These are phyloP conservation scores for Doris montereyensis DNA, from an alignment of 2,888 invertebrate species.

Conservation along the genomic window DNA sequence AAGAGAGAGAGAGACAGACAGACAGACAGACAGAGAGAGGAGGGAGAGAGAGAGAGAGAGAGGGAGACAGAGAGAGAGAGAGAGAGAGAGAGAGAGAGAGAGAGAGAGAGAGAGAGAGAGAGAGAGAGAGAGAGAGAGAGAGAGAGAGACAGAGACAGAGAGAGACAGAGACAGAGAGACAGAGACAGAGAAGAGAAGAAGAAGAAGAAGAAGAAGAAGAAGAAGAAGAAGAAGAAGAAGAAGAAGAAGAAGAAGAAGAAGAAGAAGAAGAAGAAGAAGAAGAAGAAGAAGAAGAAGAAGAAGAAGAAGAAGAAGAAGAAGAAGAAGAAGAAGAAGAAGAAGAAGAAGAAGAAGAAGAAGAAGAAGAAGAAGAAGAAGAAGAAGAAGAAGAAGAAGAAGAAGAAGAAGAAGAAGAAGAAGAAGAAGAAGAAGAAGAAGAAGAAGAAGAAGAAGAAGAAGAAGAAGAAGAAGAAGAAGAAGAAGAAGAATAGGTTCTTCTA, in stretches of 20 bases:
- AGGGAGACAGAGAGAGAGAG: slow-evolving; percentile 6
- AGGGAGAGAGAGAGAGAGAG: not conserved
- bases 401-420: not conserved
- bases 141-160: not conserved
- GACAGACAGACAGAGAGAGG: not conserved
- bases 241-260: not conserved
- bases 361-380: not conserved
- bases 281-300: not conserved
- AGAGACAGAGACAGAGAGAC: not conserved
- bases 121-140: slow-evolving; percentile 3
- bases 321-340: not conserved
- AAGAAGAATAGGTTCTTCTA: too few species aligned
- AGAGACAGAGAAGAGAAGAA: not conserved
- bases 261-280: not conserved
- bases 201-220: not conserved
- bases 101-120: not conserved
- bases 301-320: not conserved
- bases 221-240: not conserved
- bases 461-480: not conserved
- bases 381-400: not conserved
- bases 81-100: slow-evolving; percentile 15
- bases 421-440: not conserved
- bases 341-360: not conserved
- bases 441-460: not conserved
- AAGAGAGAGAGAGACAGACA: not conserved